Percentiles rank a stretch among this genome's conserved stretches.
Evolutionary conservation across 2,888 invertebrate genomes (phyloP).

Genomic region (Adineta ricciae): DNA sequence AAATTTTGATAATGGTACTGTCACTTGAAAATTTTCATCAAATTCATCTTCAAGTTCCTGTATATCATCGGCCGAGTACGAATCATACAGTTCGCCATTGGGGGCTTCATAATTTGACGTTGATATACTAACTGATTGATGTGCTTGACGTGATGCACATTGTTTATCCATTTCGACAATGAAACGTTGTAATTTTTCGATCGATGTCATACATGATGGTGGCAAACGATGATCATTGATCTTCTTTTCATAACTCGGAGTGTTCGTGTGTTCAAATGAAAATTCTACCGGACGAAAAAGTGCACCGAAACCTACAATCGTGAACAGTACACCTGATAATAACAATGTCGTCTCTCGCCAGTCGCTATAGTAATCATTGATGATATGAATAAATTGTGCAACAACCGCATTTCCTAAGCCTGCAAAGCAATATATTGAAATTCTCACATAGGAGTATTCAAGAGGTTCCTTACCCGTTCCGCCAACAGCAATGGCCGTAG

Average conservation of each 20-base stretch:
- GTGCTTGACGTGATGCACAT: neutral
- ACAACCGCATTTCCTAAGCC: conserved; percentile 28
- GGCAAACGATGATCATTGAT: neutral
- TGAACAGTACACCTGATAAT: conserved; percentile 11
- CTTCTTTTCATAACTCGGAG: neutral
- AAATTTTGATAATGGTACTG: neutral
- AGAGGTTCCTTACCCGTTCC: neutral
- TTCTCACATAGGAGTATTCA: too few relatives aligned
- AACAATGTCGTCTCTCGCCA: conserved; percentile 30
- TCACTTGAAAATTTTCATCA: neutral
- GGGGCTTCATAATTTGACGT: neutral
- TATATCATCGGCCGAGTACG: conserved; percentile 2
- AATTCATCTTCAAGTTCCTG: neutral
- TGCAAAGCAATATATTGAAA: neutral
- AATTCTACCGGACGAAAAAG: conserved; percentile 25
- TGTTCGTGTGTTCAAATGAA: conserved; percentile 38
- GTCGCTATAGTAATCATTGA: conserved; percentile 22
- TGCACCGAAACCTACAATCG: conserved; percentile 22
- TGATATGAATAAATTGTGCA: conserved; percentile 14
- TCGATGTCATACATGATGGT: neutral
- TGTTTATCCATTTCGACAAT: neutral
- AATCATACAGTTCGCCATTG: neutral
- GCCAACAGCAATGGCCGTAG: conserved; percentile 38
- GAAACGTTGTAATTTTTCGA: neutral
- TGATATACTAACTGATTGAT: neutral